These are phyloP conservation scores for Tetragonisca angustula DNA, from an alignment of 2,888 invertebrate genomes.

Conservation along the genomic window DNA sequence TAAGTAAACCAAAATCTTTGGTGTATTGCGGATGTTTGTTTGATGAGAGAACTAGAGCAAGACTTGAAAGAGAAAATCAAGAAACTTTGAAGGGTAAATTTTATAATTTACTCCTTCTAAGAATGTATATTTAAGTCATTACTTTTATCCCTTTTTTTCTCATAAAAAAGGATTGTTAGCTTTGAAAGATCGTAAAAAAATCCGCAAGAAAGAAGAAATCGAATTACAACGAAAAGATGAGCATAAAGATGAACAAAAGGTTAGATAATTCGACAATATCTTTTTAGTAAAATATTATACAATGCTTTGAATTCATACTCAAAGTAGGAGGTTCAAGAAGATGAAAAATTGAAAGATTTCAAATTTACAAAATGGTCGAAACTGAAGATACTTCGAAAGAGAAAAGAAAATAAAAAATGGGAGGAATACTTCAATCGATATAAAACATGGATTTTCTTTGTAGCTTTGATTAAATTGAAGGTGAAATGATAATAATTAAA, in stretches of 20 bases:
- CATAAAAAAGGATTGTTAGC: background rate
- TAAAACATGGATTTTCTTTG: constrained; percentile 19
- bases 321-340: background rate
- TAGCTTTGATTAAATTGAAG: constrained; percentile 13
- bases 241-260: constrained; percentile 9
- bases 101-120: background rate
- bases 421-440: background rate
- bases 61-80: constrained; percentile 34
- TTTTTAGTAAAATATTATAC: background rate
- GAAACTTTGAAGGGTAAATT: constrained; percentile 39
- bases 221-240: background rate
- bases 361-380: constrained; percentile 28
- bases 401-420: background rate
- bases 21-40: background rate
- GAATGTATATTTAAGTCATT: background rate
- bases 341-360: background rate
- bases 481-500: constrained; percentile 1
- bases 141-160: background rate
- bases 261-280: constrained; percentile 4
- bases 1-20: background rate
- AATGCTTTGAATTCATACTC: background rate
- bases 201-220: background rate
- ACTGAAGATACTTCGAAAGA: constrained; percentile 1
- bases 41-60: constrained; percentile 23
- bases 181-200: background rate